Evolutionary conservation across 1,140 invertebrate species (phyloP).

Genomic region (Diorhabda sublineata): DNA sequence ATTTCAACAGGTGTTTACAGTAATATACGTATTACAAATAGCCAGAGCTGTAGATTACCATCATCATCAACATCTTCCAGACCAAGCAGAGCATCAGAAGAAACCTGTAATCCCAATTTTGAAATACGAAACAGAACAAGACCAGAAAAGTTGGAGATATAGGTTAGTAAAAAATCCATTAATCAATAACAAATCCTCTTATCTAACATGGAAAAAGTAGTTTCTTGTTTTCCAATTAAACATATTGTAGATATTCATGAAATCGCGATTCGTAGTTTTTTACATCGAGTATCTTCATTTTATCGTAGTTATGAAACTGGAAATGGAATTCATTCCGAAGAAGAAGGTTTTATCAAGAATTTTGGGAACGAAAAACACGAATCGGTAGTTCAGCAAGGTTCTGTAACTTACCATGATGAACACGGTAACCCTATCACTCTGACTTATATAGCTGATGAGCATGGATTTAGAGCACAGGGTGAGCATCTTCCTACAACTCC

Average conservation of each 20-base stretch:
- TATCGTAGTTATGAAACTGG: conserved; percentile 58
- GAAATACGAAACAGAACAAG: conserved; percentile 31
- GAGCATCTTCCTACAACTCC: conserved; percentile 25
- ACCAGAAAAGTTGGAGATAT: conserved; percentile 31
- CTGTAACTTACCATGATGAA: conserved; percentile 60
- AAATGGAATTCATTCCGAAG: conserved; percentile 64
- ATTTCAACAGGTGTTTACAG: too few relatives aligned
- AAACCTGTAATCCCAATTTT: conserved; percentile 33
- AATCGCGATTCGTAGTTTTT: too few relatives aligned
- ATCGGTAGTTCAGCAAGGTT: conserved; percentile 56
- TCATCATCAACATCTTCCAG: not conserved
- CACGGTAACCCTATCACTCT: conserved; percentile 49
- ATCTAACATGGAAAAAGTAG: not conserved
- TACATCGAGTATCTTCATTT: too few relatives aligned
- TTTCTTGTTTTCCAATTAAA: too few relatives aligned
- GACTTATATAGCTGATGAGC: conserved; percentile 26
- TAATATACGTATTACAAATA: not conserved
- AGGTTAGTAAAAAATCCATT: conserved; percentile 19
- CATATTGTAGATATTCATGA: too few relatives aligned
- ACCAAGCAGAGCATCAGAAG: conserved; percentile 3
- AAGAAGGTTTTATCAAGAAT: conserved; percentile 66
- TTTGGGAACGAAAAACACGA: conserved; percentile 58
- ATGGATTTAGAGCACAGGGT: conserved; percentile 29
- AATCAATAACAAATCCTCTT: too few relatives aligned
- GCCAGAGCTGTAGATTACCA: not conserved